Evolutionary conservation across 2,797 vertebrate species (phyloP), one percentile per base, ranked within the genome.

Genomic region (Melanotaenia parkinsoni): DNA sequence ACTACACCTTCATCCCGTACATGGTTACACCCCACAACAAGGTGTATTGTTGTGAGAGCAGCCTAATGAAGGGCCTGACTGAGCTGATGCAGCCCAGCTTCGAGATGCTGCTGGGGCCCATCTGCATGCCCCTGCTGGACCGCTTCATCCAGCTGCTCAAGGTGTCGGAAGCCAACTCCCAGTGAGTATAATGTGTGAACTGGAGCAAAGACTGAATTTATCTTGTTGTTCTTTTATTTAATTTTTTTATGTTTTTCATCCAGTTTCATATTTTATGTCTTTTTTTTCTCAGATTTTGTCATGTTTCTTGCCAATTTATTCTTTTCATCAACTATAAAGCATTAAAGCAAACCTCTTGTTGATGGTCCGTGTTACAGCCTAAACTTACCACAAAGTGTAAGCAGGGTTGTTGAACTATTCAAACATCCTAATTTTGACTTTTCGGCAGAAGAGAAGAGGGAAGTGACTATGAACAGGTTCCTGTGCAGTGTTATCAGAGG

Each of bases 1-100:
- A 97, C 92, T 99, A 99, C 92, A 96, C 95, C 53, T 98, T 98
- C 85, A 95, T 99, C 86, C 97, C 98, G 0, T 99, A 99, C 79
- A 98, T 99, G 96, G 95, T 99, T 84, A 99, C 97, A 0, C 97
- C 98, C 0, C 97, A 98, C 81, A 97, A 95, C 91, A 99, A 99
- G 89, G 96, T 99, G 62, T 99, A 98, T 91, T 97, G 97, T 93
- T 99, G 98, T 53, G 98, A 99, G 33, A 94, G 96, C 89, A 98
- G 96, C 85, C 94, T 98, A 56, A 96, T 99, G 96, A 99, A 99
- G 90, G 96, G 98, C 43, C 87, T 99, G 62, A 97, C 97, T 0
- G 97, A 99, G 79, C 94, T 99, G 84, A 99, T 99, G 98, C 97
- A 98, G 54, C 97, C 98, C 8, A 96, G 96, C 82, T 97, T 99